These are phyloP conservation scores for Thryonomys swinderianus DNA, from an alignment of 2,113 vertebrate genomes.

Conservation along the genomic window DNA sequence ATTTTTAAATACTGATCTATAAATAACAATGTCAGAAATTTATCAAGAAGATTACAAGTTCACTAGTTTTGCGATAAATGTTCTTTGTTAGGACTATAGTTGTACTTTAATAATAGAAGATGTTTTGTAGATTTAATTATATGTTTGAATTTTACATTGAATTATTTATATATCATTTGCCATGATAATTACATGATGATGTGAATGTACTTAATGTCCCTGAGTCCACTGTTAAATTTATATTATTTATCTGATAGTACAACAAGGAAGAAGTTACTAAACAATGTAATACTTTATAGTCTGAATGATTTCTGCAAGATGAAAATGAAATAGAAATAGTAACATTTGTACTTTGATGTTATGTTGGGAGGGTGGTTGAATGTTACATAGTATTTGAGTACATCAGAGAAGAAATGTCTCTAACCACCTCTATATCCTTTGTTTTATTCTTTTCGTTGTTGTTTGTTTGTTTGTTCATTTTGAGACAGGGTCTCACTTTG, in stretches of 20 bases:
- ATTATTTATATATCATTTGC: conserved; percentile 17
- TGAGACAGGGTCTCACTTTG: no score
- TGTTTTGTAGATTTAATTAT: background rate
- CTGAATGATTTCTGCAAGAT: background rate
- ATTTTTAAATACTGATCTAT: conserved; percentile 25
- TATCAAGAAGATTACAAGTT: background rate
- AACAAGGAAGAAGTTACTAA: background rate
- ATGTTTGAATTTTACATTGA: conserved; percentile 47
- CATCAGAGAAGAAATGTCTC: background rate
- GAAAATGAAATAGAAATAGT: conserved; percentile 36
- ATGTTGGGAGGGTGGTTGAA: background rate
- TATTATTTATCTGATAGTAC: background rate
- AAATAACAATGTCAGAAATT: conserved; percentile 23
- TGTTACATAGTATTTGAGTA: background rate
- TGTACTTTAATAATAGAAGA: conserved; percentile 44
- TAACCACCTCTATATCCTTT: background rate
- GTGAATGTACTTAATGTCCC: background rate
- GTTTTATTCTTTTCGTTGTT: background rate
- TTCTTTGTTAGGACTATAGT: conserved; percentile 1
- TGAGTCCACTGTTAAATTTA: background rate
- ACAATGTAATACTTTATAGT: background rate
- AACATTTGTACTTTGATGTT: background rate
- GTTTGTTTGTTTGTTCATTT: no score
- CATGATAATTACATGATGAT: background rate
- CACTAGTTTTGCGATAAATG: background rate